Conservation (phyloP, 1,140 invertebrate genomes). For the Leucophenga varia region DNA sequence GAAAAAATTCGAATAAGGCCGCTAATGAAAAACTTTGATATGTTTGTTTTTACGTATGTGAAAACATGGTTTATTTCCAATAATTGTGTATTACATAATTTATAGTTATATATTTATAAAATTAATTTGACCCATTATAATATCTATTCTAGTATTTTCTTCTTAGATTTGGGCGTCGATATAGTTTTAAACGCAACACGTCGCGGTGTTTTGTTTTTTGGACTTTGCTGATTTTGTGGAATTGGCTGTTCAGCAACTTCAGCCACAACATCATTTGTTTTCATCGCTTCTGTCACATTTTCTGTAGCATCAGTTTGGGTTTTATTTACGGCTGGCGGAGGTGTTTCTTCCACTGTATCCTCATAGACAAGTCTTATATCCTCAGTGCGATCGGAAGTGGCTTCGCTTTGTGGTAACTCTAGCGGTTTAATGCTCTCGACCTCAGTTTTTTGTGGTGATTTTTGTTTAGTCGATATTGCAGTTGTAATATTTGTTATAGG, state of each 20-base stretch:
- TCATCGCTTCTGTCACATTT: no score
- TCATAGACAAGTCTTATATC: constrained; percentile 70
- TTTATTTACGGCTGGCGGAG: constrained; percentile 23
- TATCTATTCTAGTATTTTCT: constrained; percentile 57
- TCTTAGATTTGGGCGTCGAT: constrained; percentile 71
- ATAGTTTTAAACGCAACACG: constrained; percentile 72
- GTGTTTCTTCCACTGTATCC: constrained; percentile 54
- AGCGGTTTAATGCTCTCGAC: not conserved
- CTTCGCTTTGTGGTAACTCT: no score
- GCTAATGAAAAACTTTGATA: no score
- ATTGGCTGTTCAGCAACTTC: constrained; percentile 39
- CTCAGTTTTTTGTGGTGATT: not conserved
- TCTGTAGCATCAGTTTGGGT: constrained; percentile 10
- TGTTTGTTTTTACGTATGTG: no score
- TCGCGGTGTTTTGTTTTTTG: constrained; percentile 61
- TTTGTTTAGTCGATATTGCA: not conserved
- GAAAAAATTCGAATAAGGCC: no score
- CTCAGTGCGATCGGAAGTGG: constrained; percentile 57
- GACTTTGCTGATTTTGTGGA: constrained; percentile 33
- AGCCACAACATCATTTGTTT: no score
- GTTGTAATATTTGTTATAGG: constrained; percentile 2
- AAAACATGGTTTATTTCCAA: no score
- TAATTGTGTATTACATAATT: no score
- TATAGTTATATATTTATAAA: no score
- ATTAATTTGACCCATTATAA: no score